Percentiles rank a stretch among this genome's conserved stretches.
Conservation (phyloP, 2,113 vertebrate species). For the Pseudorhombus dupliciocellatus region DNA sequence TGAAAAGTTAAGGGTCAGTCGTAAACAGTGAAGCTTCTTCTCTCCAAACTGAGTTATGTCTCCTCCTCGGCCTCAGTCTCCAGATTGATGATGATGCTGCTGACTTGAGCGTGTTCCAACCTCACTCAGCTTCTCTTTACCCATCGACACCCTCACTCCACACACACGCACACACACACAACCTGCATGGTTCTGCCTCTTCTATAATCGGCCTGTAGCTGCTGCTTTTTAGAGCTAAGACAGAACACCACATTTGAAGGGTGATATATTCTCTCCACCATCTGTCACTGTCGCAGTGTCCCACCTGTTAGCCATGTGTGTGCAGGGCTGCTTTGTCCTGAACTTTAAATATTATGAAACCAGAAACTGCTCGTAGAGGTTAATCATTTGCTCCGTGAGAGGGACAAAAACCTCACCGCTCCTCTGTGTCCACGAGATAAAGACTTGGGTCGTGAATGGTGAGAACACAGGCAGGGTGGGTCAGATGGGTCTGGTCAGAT, state of each 20-base stretch:
- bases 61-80: slow-evolving; percentile 3
- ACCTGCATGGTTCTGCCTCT: slow-evolving; percentile 13
- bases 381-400: background rate
- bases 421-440: too few relatives aligned
- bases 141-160: slow-evolving; percentile 5
- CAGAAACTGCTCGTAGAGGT: background rate
- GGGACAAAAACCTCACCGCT: too few relatives aligned
- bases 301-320: slow-evolving; percentile 20
- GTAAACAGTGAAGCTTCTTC: slow-evolving; percentile 17
- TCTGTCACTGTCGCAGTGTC: slow-evolving; percentile 16
- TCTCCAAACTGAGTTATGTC: slow-evolving; percentile 9
- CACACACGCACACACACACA: background rate
- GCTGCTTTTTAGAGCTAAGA: slow-evolving; percentile 15
- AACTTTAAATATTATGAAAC: slow-evolving; percentile 10
- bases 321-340: background rate
- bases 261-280: slow-evolving; percentile 21
- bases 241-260: slow-evolving; percentile 11
- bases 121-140: slow-evolving; percentile 8
- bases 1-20: slow-evolving; percentile 13
- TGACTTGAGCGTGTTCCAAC: slow-evolving; percentile 8
- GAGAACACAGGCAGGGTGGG: too few relatives aligned
- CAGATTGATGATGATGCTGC: slow-evolving; percentile 32
- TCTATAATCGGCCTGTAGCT: slow-evolving; percentile 19
- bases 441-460: too few relatives aligned
- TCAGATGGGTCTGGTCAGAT: too few relatives aligned